Evolutionary conservation across 1,140 invertebrate species (phyloP).

Genomic region (Polypedilum pembai): DNA sequence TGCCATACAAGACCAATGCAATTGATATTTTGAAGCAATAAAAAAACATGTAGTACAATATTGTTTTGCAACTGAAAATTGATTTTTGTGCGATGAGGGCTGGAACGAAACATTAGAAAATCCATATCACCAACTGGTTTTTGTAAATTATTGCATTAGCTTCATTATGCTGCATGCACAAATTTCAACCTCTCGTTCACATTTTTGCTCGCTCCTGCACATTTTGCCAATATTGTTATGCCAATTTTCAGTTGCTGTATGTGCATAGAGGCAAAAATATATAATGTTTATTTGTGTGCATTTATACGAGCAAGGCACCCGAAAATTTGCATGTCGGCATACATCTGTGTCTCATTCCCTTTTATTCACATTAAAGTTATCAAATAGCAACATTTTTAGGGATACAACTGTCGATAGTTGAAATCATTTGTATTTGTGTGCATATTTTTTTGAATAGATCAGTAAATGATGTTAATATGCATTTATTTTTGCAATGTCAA

Average conservation of each 20-base stretch:
- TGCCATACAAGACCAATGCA: not conserved
- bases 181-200: not conserved
- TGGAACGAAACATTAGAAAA: not conserved
- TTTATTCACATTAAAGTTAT: not conserved
- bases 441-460: too few species aligned
- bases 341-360: not conserved
- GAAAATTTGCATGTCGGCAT: conserved; percentile 15
- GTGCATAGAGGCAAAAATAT: not conserved
- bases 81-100: not conserved
- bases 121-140: conserved; percentile 19
- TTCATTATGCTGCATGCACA: conserved; percentile 26
- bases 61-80: conserved; percentile 21
- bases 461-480: too few species aligned
- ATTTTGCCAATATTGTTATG: conserved; percentile 3
- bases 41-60: not conserved
- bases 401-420: not conserved
- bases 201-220: not conserved
- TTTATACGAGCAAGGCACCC: not conserved
- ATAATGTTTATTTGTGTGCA: conserved; percentile 3
- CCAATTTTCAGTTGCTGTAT: not conserved
- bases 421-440: not conserved
- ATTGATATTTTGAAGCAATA: not conserved
- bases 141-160: conserved; percentile 28
- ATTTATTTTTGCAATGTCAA: too few species aligned
- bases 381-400: not conserved